Percentiles rank a stretch among this genome's conserved stretches.
Conservation (phyloP, 53 echinoderm and acorn worm species). For the Actinopyga echinites region DNA sequence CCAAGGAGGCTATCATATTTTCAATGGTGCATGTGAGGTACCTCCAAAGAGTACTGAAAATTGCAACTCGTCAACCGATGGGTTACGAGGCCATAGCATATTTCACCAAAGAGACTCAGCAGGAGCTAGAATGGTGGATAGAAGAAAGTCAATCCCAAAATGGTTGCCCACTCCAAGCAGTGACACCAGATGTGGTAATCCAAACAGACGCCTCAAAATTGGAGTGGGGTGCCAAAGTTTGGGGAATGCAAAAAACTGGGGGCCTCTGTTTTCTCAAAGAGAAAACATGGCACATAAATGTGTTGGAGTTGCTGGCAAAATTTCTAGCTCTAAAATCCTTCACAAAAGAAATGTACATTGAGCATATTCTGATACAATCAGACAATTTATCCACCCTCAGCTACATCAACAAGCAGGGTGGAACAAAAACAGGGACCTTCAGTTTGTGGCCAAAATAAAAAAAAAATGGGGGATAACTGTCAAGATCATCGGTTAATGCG, state of each 20-base stretch:
- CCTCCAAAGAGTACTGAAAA: too few relatives aligned
- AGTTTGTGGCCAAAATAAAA: conserved; percentile 4
- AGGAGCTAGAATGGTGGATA: conserved; percentile 14
- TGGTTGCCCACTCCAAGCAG: not conserved
- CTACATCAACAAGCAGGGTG: conserved; percentile 9
- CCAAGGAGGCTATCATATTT: not conserved
- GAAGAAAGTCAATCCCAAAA: conserved; percentile 13
- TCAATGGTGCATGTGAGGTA: conserved; percentile 23
- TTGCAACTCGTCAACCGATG: not conserved
- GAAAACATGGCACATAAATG: conserved; percentile 10
- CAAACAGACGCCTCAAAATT: too few relatives aligned
- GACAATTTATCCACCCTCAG: conserved; percentile 3
- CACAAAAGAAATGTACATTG: not conserved
- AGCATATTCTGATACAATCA: not conserved
- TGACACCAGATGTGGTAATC: too few relatives aligned
- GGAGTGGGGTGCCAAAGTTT: too few relatives aligned
- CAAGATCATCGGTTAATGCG: not conserved
- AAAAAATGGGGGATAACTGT: conserved; percentile 3
- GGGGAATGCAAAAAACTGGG: too few relatives aligned
- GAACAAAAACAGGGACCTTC: conserved; percentile 3
- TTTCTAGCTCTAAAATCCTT: not conserved
- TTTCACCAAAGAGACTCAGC: not conserved
- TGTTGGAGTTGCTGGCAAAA: not conserved
- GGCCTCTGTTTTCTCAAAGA: not conserved
- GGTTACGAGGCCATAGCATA: not conserved